Base-by-base conservation (phyloP, 2,113 vertebrate genomes). In the Apteryx mantelli region DNA sequence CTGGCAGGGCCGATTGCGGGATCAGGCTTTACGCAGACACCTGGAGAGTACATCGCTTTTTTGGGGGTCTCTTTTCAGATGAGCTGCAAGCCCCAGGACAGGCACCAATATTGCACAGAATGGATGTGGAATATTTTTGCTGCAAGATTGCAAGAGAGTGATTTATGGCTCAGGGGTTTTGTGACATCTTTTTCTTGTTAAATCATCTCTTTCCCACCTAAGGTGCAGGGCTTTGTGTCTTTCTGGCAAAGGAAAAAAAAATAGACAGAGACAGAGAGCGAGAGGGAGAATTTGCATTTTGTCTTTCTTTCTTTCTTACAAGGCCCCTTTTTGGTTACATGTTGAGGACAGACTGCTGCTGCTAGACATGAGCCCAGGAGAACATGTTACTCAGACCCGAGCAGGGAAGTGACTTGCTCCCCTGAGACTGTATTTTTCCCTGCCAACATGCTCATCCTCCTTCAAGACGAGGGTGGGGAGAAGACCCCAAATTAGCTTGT, bases 151-250 rank as follows among this genome's bases (percentile, higher is more conserved):
- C 76, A 38, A 74, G 88, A 44, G 68, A 83, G 38, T 92, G 75
- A 96, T 96, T 96, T 95, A 87, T 73, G 94, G 84, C 84, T 85
- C 28, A 20, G 82, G 89, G 87, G 77, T 89, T 93, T n/a, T 73
- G 89, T 80, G 94, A 89, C 82, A 86, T 89, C 58, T 94, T 94
- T 82, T 92, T 73, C 93, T 66, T 91, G 70, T 95, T 95, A 94
- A 93, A 91, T 65, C 89, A 77, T 58, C 53, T 73, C 66, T 89
- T 85, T 86, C 85, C 91, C 68, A 91, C 71, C 71, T 71, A 44
- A 69, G 85, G 44, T 93, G 75, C 60, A 88, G 91, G 66, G 77
- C 66, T 93, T 1, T 0, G 77, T 64, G 53, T 79, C 93, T 94
- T 89, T 79, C 82, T 36, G 66, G 89, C 75, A 74, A 73, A 75